Base-by-base conservation (phyloP, 2,797 vertebrate genomes). In the Parotocinclus haroldoi region DNA sequence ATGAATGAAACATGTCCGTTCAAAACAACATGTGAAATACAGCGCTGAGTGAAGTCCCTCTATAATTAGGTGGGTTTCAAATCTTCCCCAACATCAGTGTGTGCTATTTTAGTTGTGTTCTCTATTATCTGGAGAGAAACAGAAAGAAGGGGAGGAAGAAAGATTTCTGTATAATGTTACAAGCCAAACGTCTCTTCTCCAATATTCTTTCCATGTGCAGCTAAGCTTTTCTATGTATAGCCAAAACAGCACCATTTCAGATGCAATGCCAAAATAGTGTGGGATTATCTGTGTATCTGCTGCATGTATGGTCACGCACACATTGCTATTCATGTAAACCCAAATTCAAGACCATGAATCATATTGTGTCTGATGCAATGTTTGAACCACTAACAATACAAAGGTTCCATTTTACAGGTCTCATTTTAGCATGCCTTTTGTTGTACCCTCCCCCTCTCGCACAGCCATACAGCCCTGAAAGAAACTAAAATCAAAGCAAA, bases 211-310 rank as follows among this genome's bases (percentile, higher is more conserved):
- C 17, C 50, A 45, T 54, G 49, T 53, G 17, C 27, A 54, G 51
- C 42, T 69, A 49, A 67, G 46, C 19, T 7, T 57, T 63, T 44
- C 66, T 39, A 72, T 81, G 69, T 75, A 75, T 73, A 76, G 75
- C 57, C 52, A 64, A 69, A 69, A 68, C 58, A 68, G 63, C 40
- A 54, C 45, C 63, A n/a, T 69, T 39, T 68, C 69, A 52, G 77
- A 82, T 79, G 77, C 78, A 78, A 76, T 27, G 55, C 56, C 27
- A 6, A 76, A 58, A 9, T 57, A 74, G 70, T 55, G 27, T 1
- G 52, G 18, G 71, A 68, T 82, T 73, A 79, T 75, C 74, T 38
- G 76, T 68, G 71, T 66, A 39, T 58, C 52, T 49, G n/a, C 78
- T 77, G 74, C 73, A 57, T 75, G 66, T 55, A 59, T 59, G 63